phyloP scores from a whole-genome alignment of 2,888 invertebrate species.

The Loripinus fragilis region DNA sequence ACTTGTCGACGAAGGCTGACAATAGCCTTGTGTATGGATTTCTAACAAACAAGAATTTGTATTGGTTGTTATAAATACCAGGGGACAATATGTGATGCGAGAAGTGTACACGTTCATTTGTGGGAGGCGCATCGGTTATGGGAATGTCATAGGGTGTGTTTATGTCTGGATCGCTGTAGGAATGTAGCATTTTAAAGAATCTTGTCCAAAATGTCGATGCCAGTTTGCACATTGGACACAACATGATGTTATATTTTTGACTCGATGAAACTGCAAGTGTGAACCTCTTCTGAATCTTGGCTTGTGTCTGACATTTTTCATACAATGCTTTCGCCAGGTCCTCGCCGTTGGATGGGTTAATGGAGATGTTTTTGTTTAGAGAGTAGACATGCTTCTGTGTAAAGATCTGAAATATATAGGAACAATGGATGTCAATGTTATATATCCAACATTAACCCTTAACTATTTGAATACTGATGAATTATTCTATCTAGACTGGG shows the following conservation, averaged over 20 bases:
- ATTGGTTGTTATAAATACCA: constrained; percentile 21
- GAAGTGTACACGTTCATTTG: constrained; percentile 29
- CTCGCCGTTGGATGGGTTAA: constrained; percentile 3
- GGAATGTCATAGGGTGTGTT: constrained; percentile 50
- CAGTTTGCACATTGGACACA: constrained; percentile 57
- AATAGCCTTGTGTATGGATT: constrained; percentile 67
- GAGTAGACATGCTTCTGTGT: background rate
- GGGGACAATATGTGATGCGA: background rate
- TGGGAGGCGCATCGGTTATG: constrained; percentile 36
- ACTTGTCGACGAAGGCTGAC: constrained; percentile 69
- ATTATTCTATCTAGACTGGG: too few species aligned
- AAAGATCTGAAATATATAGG: background rate
- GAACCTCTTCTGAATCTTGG: background rate
- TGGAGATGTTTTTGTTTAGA: background rate
- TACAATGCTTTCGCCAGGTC: background rate
- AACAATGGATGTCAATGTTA: too few species aligned
- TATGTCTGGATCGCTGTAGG: background rate
- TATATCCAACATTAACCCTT: too few species aligned
- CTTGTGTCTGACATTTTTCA: background rate
- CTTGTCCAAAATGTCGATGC: constrained; percentile 57
- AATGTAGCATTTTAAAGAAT: constrained; percentile 46
- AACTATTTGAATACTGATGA: too few species aligned
- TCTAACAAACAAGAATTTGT: constrained; percentile 65
- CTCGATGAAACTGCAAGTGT: constrained; percentile 24
- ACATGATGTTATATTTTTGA: constrained; percentile 37